Evolutionary conservation across 2,888 invertebrate genomes (phyloP).

Genomic region (Tetramorium bicarinatum): DNA sequence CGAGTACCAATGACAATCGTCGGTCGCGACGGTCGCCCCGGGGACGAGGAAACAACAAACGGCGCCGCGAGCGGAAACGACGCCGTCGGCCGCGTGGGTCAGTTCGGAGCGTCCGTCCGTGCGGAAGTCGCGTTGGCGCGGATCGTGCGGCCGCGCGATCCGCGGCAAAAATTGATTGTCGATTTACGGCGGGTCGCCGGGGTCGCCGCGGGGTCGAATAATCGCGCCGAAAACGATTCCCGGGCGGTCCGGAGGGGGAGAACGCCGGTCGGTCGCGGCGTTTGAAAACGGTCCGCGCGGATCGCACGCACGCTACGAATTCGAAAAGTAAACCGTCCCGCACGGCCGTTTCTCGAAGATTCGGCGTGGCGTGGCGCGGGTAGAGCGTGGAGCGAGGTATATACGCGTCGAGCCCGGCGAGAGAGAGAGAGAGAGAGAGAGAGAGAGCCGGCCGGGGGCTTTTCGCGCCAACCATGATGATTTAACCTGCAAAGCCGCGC

Average conservation of each 20-base stretch:
- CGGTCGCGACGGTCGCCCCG: not conserved
- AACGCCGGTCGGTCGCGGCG: constrained; percentile 63
- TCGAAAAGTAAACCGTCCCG: constrained; percentile 62
- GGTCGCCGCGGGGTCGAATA: not conserved
- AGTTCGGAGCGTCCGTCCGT: not conserved
- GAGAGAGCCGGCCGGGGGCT: constrained; percentile 42
- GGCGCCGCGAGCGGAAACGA: constrained; percentile 29
- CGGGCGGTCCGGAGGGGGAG: constrained; percentile 38
- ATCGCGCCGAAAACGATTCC: constrained; percentile 18
- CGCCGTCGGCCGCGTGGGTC: constrained; percentile 11
- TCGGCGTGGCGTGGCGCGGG: not conserved
- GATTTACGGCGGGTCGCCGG: constrained; percentile 16
- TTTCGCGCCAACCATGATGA: constrained; percentile 82
- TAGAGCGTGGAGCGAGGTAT: constrained; percentile 40
- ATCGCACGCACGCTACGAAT: constrained; percentile 51
- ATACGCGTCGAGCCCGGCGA: not conserved
- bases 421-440: not conserved
- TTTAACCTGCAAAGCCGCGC: constrained; percentile 72
- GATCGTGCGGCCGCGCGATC: not conserved
- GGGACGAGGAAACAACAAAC: constrained; percentile 22
- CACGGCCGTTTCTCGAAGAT: constrained; percentile 1
- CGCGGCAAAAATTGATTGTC: constrained; percentile 22
- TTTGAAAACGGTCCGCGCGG: constrained; percentile 76
- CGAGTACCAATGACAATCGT: constrained; percentile 29
- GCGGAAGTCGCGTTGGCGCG: not conserved